Evolutionary conservation across 2,113 vertebrate species (phyloP), one percentile per base, ranked within the genome.

Genomic region (Phalacrocorax brasilianus): DNA sequence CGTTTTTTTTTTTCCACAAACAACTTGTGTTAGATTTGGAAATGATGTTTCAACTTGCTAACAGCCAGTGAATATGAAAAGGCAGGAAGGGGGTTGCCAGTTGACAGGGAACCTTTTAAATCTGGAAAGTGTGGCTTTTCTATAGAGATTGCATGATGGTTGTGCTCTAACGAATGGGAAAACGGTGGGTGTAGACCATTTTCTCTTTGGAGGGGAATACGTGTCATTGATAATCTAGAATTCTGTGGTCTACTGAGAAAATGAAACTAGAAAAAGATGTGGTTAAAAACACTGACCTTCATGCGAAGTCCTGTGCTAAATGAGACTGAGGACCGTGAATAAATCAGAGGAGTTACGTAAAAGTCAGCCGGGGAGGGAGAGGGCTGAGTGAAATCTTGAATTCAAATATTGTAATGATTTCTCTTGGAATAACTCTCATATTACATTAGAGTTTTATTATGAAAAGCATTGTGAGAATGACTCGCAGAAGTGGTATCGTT

Each of bases 11-110:
- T 30, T 5, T 26, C 24, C 16, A 9, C 70, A 87, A 86, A 52
- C 87, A 76, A 44, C 40, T 68, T 58, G 58, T 53, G 63, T 81
- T 92, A 49, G 91, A 49, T 85, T 94, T 82, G 67, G 82, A 73
- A 81, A 28, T 42, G 70, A 11, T 45, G 38, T 27, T 82, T 63
- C 47, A 40, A 23, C 47, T 95, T 40, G 44, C 52, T 14, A 73
- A 18, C 19, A 59, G 65, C 28, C 40, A 30, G 1, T 16, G 88
- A 67, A 55, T 18, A 7, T 35, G 42, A 62, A 45, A 19, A 70
- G 93, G 80, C 32, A 58, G 67, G 38, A 40, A 59, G 22, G 13
- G 20, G 30, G 17, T 28, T 89, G 71, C 45, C 40, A 26, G 24
- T 22, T 80, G 72, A 32, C 19, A 38, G 75, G 40, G 45, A 55